Evolutionary conservation across 2,888 invertebrate genomes (phyloP).

Genomic region (Heteropelma amictum): DNA sequence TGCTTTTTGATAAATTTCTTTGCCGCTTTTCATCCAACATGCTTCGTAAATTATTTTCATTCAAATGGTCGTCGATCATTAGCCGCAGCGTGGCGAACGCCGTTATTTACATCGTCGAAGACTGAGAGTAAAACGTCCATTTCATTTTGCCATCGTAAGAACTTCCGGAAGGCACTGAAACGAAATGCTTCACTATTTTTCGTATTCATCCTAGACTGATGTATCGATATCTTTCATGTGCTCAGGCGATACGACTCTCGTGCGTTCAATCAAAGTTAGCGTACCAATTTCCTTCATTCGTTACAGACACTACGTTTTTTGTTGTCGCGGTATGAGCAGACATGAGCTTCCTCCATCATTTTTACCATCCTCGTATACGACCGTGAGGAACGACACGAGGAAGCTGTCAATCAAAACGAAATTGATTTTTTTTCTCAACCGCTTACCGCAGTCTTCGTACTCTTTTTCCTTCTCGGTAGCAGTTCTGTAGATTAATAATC

Average conservation of each 20-base stretch:
- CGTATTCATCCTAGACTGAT: too few relatives aligned
- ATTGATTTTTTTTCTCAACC: not conserved
- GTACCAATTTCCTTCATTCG: too few relatives aligned
- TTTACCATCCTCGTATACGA: too few relatives aligned
- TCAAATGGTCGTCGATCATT: not conserved
- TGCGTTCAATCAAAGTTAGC: too few relatives aligned
- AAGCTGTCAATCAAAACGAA: slow-evolving; percentile 4
- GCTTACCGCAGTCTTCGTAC: not conserved
- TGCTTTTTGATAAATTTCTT: not conserved
- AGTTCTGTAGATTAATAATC: not conserved
- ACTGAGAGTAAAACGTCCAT: not conserved
- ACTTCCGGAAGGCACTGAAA: too few relatives aligned
- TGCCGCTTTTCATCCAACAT: not conserved
- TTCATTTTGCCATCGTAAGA: not conserved
- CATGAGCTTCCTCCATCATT: too few relatives aligned
- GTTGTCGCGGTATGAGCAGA: too few relatives aligned
- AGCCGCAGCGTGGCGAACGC: not conserved
- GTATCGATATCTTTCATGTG: not conserved
- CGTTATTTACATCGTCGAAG: not conserved
- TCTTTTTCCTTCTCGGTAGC: not conserved
- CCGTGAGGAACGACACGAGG: too few relatives aligned
- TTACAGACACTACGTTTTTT: too few relatives aligned
- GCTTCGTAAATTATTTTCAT: not conserved
- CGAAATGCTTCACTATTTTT: too few relatives aligned
- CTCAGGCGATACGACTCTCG: too few relatives aligned